A percentile compares a stretch with the other conserved stretches of the same genome.
These are phyloP conservation scores for Rhinopithecus roxellana DNA, from an alignment of 2,113 vertebrate genomes.

Conservation along the genomic window DNA sequence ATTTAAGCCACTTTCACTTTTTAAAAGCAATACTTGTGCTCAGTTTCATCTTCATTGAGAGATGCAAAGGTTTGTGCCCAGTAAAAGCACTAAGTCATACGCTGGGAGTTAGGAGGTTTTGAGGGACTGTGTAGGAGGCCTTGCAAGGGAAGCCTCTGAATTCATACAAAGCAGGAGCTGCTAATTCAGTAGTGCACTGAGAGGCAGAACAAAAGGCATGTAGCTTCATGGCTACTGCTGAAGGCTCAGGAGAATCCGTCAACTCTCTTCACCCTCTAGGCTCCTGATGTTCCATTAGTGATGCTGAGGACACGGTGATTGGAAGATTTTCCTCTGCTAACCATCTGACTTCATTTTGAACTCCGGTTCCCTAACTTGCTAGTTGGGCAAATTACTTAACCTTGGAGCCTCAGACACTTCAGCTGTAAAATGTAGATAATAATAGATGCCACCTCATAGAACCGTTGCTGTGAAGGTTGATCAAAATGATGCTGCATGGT, in stretches of 20 bases:
- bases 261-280: neutral
- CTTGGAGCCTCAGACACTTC: neutral
- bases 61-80: neutral
- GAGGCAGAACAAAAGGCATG: neutral
- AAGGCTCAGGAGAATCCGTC: neutral
- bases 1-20: neutral
- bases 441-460: conserved; percentile 44
- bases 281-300: neutral
- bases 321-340: neutral
- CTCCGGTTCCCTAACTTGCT: neutral
- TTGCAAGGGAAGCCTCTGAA: neutral
- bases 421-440: neutral
- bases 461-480: conserved; percentile 22
- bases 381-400: conserved; percentile 39
- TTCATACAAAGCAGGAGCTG: neutral
- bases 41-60: neutral
- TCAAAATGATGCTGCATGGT: neutral
- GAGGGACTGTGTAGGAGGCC: too few species aligned
- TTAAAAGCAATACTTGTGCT: neutral
- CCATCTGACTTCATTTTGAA: conserved; percentile 20
- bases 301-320: neutral
- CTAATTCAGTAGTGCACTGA: too few species aligned
- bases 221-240: neutral
- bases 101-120: neutral
- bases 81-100: neutral